Evolutionary conservation across 1,140 invertebrate genomes (phyloP), one percentile per base, ranked within the genome.

Genomic region (Zaprionus vittiger): DNA sequence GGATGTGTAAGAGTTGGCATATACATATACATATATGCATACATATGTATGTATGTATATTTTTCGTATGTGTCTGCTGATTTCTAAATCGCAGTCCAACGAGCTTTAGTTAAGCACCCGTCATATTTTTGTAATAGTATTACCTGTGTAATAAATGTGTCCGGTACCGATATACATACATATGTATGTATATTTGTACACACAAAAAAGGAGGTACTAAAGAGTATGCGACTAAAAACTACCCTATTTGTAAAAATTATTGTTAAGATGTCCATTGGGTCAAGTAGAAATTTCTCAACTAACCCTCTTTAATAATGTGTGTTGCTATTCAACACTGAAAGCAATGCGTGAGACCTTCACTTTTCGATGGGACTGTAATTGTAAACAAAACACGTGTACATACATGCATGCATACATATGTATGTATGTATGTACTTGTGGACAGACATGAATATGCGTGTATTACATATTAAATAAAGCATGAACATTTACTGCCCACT

Each of bases 41-140:
- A 22, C 4, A 37, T 41, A 20, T 15, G 5, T n/a, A 14, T 24
- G 26, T 41, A 28, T 24, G 14, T 22, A 14, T 31, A 49, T 49
- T 26, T 55, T 26, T 17, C 4, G 57, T 28, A n/a, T 44, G 7
- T 57, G 26, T 41, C 37, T 49, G 28, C 17, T 38, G 61, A 72
- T 65, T 76, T 76, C 56, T 55, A 54, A 72, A 72, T 72, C 61
- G 55, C 38, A 71, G 73, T 5, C 41, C 38, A 64, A 12, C 60
- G 59, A 63, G 34, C 60, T 63, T 44, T 14, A 49, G 20, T 38
- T 17, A 54, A 60, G 44, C 73, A 54, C 55, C 69, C 26, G 61
- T 44, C 47, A 55, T 72, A 24, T 44, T 54, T 60, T 65, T 76
- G 68, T 76, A 72, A 76, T 61, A 49, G 68, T 72, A 65, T 41